These are phyloP conservation scores for Loris lydekkerianus DNA, from an alignment of 2,797 vertebrate species.

Conservation along the genomic window DNA sequence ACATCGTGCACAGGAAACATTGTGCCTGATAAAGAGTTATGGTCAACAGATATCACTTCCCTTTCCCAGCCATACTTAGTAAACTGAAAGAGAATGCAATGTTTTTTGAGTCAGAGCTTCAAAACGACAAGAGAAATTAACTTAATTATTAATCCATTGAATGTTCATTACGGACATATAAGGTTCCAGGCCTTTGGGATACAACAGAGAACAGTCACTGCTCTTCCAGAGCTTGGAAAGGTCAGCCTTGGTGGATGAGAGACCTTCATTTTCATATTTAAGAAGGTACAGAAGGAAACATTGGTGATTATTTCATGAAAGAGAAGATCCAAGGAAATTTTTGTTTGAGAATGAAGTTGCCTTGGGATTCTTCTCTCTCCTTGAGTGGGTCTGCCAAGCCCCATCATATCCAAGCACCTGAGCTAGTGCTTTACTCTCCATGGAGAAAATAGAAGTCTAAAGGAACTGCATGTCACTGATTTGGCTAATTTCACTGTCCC, in stretches of 20 bases:
- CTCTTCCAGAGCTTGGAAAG: not conserved
- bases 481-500: constrained; percentile 65
- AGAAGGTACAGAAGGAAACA: not conserved
- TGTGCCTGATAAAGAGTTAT: not conserved
- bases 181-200: not conserved
- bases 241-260: not conserved
- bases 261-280: not conserved
- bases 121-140: not conserved
- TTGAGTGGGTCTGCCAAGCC: constrained; percentile 29
- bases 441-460: constrained; percentile 34
- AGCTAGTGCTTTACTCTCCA: not conserved
- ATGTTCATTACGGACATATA: not conserved
- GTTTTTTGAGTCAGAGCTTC: constrained; percentile 35
- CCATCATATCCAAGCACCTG: not conserved
- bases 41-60: not conserved
- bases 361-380: constrained; percentile 46
- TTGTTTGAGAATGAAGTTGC: constrained; percentile 14
- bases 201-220: not conserved
- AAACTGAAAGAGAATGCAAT: not conserved
- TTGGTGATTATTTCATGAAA: not conserved
- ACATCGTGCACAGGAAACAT: not conserved
- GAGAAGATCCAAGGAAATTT: not conserved
- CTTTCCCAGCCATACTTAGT: not conserved
- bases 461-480: constrained; percentile 39
- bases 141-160: not conserved